Evolutionary conservation across 2,888 invertebrate species (phyloP), one percentile per base, ranked within the genome.

Genomic region (Tetragonisca angustula): DNA sequence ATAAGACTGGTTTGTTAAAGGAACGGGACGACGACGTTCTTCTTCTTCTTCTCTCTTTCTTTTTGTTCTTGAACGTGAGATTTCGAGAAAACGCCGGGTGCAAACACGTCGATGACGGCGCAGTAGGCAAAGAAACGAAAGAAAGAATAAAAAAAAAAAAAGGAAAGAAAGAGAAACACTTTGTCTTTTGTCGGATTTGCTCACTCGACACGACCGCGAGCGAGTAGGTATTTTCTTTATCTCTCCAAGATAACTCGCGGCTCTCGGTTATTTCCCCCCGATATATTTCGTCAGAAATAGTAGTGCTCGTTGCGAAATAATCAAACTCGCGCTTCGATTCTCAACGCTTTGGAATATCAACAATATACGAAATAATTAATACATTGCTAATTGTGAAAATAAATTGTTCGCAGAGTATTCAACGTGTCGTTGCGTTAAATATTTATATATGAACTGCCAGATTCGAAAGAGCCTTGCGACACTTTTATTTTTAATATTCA

Each of bases 231-330:
- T 32, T 73, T 79, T 73, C 32, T 73, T 67, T 79, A 79, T 79
- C 79, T 61, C 19, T 43, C 21, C 36, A 2, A 43, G 62, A 70
- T 74, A 69, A 70, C 56, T 59, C 50, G 50, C 21, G 24, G 32
- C 79, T 50, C 61, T 56, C 56, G 32, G 54, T 64, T 81, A 68
- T 73, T 72, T 11, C 36, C 62, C 62, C 32, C 32, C 32, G 32
- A 32, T 32, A 81, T 68, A 77, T 68, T 73, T 32, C 68, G 68
- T 67, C 68, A 61, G 27, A 54, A 72, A 69, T 77, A 73, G 68
- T 77, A 73, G 68, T 68, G 32, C 32, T 43, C 11, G 19, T 72
- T 49, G n/a, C 36, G 19, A 56, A 62, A 54, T 73, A 73, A 68
- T 69, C 49, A n/a, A 73, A 17, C 50, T 32, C 32, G 32, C 32